Base-by-base conservation (phyloP, 2,797 vertebrate genomes). In the Triplophysa yarkandensis region DNA sequence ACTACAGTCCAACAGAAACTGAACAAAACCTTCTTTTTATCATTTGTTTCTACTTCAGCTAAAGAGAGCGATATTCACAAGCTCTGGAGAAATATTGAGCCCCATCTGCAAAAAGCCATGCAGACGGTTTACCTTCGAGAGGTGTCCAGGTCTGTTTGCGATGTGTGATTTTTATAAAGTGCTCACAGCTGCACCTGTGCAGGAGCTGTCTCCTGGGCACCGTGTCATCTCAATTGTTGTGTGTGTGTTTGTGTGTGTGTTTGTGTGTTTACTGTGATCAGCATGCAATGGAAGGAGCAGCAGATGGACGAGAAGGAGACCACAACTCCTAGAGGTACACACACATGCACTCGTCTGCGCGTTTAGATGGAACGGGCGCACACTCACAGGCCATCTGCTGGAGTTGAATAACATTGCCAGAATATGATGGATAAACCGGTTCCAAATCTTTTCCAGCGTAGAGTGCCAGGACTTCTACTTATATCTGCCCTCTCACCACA, bases 81-180 rank as follows among this genome's bases (percentile, higher is more conserved):
- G 80, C 92, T 99, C 54, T 99, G 95, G 95, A 94, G 92, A 71
- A 97, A 98, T 80, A 95, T 99, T n/a, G 98, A 99, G 85, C 95
- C 98, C 75, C 97, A 98, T 85, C 79, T 99, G 90, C 98, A 98
- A 84, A 97, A 92, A 83, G 97, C 98, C 80, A 98, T 99, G 95
- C 95, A 96, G 87, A 98, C 96, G 0, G 95, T 99, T 86, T 98
- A 99, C 87, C 93, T 99, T 8, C 89, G 96, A 61, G 98, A 99
- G 85, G 89, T 99, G 84, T 98, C 97, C 86, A 99, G 97, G 97
- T 98, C 44, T 65, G 87, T 82, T 23, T 19, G 39, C 28, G 8
- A 0, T 23, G 39, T n/a, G 27, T 27, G 30, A 34, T 41, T 11
- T 19, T 14, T 52, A 8, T 60, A 16, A 6, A 44, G 57, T 30